Evolutionary conservation across 2,113 vertebrate species (phyloP).

Genomic region (Cephalophus harveyi): DNA sequence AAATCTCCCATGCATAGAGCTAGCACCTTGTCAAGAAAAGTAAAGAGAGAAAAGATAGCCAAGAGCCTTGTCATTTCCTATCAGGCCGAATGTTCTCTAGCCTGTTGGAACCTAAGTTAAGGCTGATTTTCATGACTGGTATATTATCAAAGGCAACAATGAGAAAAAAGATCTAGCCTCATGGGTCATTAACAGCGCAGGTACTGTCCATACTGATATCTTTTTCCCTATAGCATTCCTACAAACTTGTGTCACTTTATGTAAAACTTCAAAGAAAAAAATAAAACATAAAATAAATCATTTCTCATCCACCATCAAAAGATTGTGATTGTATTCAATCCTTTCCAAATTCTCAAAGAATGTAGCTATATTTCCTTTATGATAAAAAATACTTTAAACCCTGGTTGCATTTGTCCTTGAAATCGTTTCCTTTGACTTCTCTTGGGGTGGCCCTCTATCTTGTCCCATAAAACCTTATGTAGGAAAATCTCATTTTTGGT

Average conservation of each 20-base stretch:
- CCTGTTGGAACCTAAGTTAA: neutral
- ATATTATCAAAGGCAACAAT: neutral
- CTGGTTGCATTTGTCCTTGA: neutral
- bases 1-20: neutral
- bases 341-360: constrained; percentile 24
- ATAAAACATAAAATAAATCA: neutral
- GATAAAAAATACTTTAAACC: neutral
- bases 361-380: neutral
- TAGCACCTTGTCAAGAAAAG: constrained; percentile 40
- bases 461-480: neutral
- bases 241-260: neutral
- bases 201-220: neutral
- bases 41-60: neutral
- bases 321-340: neutral
- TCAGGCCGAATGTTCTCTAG: constrained; percentile 10
- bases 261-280: neutral
- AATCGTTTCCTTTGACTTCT: neutral
- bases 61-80: constrained; percentile 5
- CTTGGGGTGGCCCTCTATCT: neutral
- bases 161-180: neutral
- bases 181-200: neutral
- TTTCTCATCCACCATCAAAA: neutral
- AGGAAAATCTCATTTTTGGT: neutral
- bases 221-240: neutral
- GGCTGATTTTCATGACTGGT: neutral